phyloP scores from a whole-genome alignment of 1,140 invertebrate species.

The Zaprionus gabonicus region DNA sequence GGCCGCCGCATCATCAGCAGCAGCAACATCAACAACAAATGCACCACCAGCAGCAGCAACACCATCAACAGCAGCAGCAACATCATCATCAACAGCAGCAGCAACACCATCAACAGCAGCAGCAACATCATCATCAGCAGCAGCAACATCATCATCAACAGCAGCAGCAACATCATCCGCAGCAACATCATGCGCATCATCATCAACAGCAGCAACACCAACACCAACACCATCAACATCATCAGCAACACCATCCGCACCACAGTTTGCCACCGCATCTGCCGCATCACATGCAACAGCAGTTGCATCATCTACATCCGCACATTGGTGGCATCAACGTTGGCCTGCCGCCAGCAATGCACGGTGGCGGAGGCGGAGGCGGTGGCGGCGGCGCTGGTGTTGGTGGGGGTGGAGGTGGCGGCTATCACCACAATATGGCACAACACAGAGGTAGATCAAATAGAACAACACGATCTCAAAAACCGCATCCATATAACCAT shows the following conservation, averaged over 20 bases:
- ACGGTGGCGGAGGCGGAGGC: constrained; percentile 18
- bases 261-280: constrained; percentile 46
- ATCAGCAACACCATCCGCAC: constrained; percentile 40
- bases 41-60: constrained; percentile 37
- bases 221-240: constrained; percentile 32
- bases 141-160: constrained; percentile 50
- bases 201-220: constrained; percentile 40
- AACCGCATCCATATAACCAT: constrained; percentile 84
- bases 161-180: constrained; percentile 12
- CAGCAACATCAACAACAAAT: constrained; percentile 17
- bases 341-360: constrained; percentile 50
- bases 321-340: constrained; percentile 32
- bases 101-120: constrained; percentile 19
- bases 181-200: constrained; percentile 31
- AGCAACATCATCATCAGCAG: constrained; percentile 37
- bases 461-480: constrained; percentile 82
- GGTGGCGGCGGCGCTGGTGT: constrained; percentile 31
- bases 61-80: constrained; percentile 50
- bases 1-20: constrained; percentile 19
- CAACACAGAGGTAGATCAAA: constrained; percentile 84
- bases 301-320: constrained; percentile 59
- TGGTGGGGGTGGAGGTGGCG: constrained; percentile 36
- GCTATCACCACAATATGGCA: constrained; percentile 78
- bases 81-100: constrained; percentile 37
- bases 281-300: constrained; percentile 65